phyloP scores from a whole-genome alignment of 2,888 invertebrate genomes.

The Tenthredo amoena region DNA sequence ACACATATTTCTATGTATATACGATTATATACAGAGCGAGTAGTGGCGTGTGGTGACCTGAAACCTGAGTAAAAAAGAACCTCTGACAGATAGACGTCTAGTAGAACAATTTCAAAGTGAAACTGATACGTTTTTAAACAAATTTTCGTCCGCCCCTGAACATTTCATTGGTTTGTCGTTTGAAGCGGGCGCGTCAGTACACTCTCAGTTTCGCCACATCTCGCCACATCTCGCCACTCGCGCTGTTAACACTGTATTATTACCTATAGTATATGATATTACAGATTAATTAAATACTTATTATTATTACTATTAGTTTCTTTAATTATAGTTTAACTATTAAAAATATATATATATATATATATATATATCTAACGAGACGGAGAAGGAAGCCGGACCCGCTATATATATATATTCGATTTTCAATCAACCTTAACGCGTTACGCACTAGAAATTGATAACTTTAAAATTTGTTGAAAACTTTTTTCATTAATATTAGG shows the following conservation, averaged over 20 bases:
- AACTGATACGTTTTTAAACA: neutral
- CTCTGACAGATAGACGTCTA: neutral
- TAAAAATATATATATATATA: neutral
- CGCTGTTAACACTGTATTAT: conserved; percentile 10
- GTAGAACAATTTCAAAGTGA: neutral
- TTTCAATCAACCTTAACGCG: neutral
- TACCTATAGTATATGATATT: neutral
- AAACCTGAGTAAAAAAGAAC: neutral
- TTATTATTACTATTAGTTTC: conserved; percentile 28
- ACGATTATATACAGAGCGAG: neutral
- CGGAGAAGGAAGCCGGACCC: neutral
- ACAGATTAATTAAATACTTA: neutral
- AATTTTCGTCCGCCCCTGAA: neutral
- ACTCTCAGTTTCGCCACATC: neutral
- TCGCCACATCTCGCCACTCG: neutral
- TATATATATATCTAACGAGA: neutral
- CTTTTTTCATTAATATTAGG: neutral
- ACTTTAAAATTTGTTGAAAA: neutral
- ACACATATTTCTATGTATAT: conserved; percentile 9
- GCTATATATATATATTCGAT: too few relatives aligned
- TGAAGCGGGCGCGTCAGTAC: neutral
- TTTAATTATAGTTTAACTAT: conserved; percentile 5
- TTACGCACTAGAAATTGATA: neutral
- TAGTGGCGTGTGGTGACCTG: neutral
- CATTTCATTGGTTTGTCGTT: conserved; percentile 1